phyloP scores from a whole-genome alignment of 2,888 invertebrate genomes.

The Parnassius smintheus region DNA sequence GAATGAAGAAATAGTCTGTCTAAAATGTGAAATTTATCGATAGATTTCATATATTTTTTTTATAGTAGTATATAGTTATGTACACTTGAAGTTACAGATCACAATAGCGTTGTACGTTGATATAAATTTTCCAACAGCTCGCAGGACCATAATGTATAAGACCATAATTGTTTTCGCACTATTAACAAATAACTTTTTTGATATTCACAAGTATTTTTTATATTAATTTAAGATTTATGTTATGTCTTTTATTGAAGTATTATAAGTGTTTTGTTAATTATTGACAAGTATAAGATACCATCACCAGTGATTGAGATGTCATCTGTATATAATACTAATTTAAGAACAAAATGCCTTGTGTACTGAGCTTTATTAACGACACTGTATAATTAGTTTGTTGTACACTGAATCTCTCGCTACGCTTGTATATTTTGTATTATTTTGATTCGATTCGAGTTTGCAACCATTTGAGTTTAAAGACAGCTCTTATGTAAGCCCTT shows the following conservation, averaged over 20 bases:
- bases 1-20: no score
- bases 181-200: no score
- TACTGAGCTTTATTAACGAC: slow-evolving; percentile 42
- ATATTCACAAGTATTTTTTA: neutral
- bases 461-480: slow-evolving; percentile 14
- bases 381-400: slow-evolving; percentile 8
- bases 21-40: no score
- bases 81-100: no score
- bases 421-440: slow-evolving; percentile 23
- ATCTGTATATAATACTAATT: slow-evolving; percentile 16
- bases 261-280: neutral
- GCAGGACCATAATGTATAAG: neutral
- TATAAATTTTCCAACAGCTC: neutral
- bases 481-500: no score
- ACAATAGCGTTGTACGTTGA: no score
- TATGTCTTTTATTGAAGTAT: neutral
- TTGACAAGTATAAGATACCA: neutral
- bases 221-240: neutral
- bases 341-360: slow-evolving; percentile 40
- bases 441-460: slow-evolving; percentile 3
- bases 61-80: no score
- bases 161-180: no score
- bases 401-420: slow-evolving; percentile 25
- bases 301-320: slow-evolving; percentile 16
- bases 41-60: no score